Evolutionary conservation across 2,113 vertebrate genomes (phyloP), one percentile per base, ranked within the genome.

Genomic region (Notarius lentiginosus): DNA sequence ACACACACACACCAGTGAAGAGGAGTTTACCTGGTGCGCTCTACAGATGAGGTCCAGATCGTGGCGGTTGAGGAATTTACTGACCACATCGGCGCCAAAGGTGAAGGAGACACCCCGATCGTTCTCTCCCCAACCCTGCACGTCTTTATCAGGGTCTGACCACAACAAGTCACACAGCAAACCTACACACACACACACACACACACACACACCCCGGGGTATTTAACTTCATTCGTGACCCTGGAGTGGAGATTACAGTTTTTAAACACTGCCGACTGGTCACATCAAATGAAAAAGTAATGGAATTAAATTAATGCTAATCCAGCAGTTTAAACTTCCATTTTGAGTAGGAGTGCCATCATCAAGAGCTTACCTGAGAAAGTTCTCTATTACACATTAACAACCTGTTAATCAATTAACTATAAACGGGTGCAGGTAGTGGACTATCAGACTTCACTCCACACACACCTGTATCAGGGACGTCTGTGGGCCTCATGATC

Each of bases 1-100:
- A n/a, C n/a, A n/a, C 34, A 34, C 34, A n/a, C n/a, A n/a, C n/a
- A 41, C 41, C 41, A 41, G 41, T 41, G 41, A 41, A 41, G 41
- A 56, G 1, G 41, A 56, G 1, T 11, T 14, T 95, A 99, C 98
- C 97, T 99, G 98, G 91, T 99, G 98, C 89, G 98, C 98, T 95
- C 98, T 94, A 96, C 98, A 99, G 95, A 99, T 99, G 92, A 99
- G 97, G 92, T 99, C 98, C 95, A 99, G 95, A 94, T 99, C 98
- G 7, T 99, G 98, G 88, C 98, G 97, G 94, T 99, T 99, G 88
- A 99, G 96, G 93, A 99, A 99, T 96, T 99, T 99, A 96, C 98
- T 99, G 95, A 99, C 98, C 90, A 99, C 98, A 87, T 99, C 98
- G 72, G 98, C 97, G 87, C 98, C 98, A 66, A 99, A 99, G 88